These are phyloP conservation scores for Phylloscopus collybita DNA, from an alignment of 2,797 vertebrate species.

Conservation along the genomic window DNA sequence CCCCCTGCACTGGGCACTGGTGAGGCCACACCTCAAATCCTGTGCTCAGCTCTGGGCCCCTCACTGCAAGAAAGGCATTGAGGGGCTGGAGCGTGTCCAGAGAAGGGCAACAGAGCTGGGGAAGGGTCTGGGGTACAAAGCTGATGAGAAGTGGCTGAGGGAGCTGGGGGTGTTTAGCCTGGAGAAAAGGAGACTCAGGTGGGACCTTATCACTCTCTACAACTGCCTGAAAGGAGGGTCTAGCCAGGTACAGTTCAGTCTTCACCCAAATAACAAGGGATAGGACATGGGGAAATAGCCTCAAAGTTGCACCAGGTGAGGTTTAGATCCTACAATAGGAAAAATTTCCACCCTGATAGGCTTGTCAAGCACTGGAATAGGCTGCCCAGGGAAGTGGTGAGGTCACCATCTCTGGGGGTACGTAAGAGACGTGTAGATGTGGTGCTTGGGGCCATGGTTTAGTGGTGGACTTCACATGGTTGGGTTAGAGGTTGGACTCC, in stretches of 20 bases:
- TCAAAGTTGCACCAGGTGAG: not conserved
- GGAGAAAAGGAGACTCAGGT: not conserved
- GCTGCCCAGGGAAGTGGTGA: not conserved
- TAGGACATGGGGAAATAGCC: not conserved
- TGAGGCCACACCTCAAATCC: accelerated
- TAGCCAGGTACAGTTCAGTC: accelerated
- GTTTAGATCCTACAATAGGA: not conserved
- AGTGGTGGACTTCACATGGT: not conserved
- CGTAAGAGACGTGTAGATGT: not conserved
- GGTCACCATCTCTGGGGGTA: not conserved
- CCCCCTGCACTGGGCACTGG: accelerated
- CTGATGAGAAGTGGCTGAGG: not conserved
- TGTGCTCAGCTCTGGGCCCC: not conserved
- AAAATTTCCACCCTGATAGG: not conserved
- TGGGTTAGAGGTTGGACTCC: not conserved
- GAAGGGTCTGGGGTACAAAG: accelerated
- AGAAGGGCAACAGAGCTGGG: accelerated
- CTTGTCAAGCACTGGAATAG: not conserved
- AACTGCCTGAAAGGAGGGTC: accelerated
- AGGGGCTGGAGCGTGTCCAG: accelerated
- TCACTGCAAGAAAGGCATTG: accelerated
- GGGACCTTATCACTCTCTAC: accelerated
- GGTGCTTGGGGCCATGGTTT: not conserved
- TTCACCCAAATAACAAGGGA: accelerated
- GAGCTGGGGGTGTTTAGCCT: accelerated